phyloP scores from a whole-genome alignment of 2,888 invertebrate species.

The Flexamia atlantica region DNA sequence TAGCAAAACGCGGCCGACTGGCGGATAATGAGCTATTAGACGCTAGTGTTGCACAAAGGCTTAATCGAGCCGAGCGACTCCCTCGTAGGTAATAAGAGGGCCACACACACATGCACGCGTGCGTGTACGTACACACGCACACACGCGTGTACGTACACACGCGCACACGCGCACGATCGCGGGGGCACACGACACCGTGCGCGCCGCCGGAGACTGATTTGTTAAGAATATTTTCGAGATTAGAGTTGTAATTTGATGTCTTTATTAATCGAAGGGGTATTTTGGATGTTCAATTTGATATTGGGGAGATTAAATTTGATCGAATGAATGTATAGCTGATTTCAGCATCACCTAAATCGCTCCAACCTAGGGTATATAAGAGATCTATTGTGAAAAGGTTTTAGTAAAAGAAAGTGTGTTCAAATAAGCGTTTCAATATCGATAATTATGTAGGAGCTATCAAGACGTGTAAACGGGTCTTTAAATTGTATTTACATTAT shows the following conservation, averaged over 20 bases:
- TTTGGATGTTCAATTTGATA: neutral
- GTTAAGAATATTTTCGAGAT: conserved; percentile 51
- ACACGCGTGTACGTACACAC: conserved; percentile 34
- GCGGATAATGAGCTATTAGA: conserved; percentile 50
- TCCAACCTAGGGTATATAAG: too few species aligned
- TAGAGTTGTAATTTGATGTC: conserved; percentile 28
- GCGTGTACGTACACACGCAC: conserved; percentile 15
- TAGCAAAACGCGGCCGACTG: conserved; percentile 50
- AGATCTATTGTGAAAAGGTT: too few species aligned
- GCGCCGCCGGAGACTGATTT: conserved; percentile 51
- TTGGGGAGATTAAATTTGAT: conserved; percentile 8
- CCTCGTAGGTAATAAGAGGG: conserved; percentile 18
- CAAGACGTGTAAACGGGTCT: too few species aligned
- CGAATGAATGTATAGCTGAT: too few species aligned
- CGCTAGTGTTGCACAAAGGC: conserved; percentile 50
- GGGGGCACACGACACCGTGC: conserved; percentile 39
- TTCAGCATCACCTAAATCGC: too few species aligned
- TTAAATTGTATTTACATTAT: too few species aligned
- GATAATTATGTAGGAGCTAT: too few species aligned
- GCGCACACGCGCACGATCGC: conserved; percentile 11
- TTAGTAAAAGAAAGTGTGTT: too few species aligned
- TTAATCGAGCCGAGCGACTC: conserved; percentile 55
- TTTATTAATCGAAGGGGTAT: neutral
- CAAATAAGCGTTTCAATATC: too few species aligned
- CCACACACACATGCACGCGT: conserved; percentile 47